Conservation (phyloP, 2,888 invertebrate genomes). For the Drosophila paracracens region DNA sequence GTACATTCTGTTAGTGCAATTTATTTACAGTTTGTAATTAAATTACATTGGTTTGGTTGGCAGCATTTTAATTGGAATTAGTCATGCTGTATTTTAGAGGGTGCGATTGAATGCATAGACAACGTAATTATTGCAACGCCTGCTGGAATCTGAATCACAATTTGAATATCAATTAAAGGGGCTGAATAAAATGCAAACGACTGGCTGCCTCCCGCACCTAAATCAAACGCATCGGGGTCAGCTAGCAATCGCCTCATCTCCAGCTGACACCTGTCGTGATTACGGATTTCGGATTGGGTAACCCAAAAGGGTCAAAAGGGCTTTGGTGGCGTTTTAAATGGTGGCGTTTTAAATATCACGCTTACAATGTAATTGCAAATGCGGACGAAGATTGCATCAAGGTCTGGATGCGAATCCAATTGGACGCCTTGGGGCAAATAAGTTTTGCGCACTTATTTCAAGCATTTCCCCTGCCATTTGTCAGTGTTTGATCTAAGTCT, state of each 20-base stretch:
- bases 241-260: constrained; percentile 26
- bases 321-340: constrained; percentile 34
- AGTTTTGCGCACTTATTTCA: constrained; percentile 53
- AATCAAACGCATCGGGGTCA: constrained; percentile 51
- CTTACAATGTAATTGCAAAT: constrained; percentile 38
- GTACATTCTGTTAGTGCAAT: not conserved
- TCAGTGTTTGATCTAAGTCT: constrained; percentile 42
- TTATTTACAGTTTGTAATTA: constrained; percentile 25
- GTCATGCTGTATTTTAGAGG: constrained; percentile 26
- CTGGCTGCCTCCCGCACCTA: constrained; percentile 43
- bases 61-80: constrained; percentile 51
- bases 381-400: constrained; percentile 18
- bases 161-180: constrained; percentile 62
- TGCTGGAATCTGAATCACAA: constrained; percentile 21
- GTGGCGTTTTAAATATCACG: constrained; percentile 36
- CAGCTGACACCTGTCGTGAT: constrained; percentile 68
- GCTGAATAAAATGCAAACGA: constrained; percentile 41
- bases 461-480: constrained; percentile 50
- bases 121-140: constrained; percentile 61
- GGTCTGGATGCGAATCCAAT: constrained; percentile 9
- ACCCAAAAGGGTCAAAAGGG: constrained; percentile 30
- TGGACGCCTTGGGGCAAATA: constrained; percentile 32
- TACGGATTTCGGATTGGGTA: constrained; percentile 41
- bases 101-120: constrained; percentile 58
- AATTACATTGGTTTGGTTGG: constrained; percentile 24